Evolutionary conservation across 2,797 vertebrate genomes (phyloP), one percentile per base, ranked within the genome.

Genomic region (Tapera naevia): DNA sequence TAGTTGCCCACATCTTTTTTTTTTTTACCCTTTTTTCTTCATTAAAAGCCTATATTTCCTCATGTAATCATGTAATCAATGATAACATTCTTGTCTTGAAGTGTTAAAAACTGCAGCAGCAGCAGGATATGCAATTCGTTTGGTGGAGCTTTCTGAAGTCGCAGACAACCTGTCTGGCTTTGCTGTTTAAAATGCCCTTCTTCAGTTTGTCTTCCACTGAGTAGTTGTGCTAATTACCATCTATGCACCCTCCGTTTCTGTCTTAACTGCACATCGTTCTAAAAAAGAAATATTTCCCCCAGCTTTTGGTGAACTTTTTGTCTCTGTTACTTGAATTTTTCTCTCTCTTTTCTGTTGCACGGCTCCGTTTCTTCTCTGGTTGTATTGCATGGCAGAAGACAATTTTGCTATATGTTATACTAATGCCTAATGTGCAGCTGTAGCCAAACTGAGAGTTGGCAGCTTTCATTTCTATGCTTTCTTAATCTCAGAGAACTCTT

Each of bases 41-140:
- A 21, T 48, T 58, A 32, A 61, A 66, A 57, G 0, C 6, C 10
- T n/a, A 1, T 19, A 13, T 66, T 66, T 81, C 5, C 23, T 70
- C 0, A 88, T 65, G 15, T n/a, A n/a, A n/a, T n/a, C n/a, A n/a
- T 45, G 9, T 64, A n/a, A 32, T 22, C 21, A 56, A 0, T 43
- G 11, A 17, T 30, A 27, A 3, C 3, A 3, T 53, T 58, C 24
- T 43, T 43, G 5, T 14, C 10, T n/a, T 23, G 23, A 48, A 35
- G 17, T 1, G 3, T 16, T 33, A 15, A 19, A 19, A 22, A 17
- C n/a, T 30, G 7, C n/a, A 60, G 48, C 37, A 72, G 56, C 35
- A 73, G 69, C 30, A 66, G 56, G 60, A 33, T 23, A 0, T 17
- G 21, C 10, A 10, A 0, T 56, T 67, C 27, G 5, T n/a, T 4